Evolutionary conservation across 1,140 invertebrate species (phyloP).

Genomic region (Nomia melanderi): DNA sequence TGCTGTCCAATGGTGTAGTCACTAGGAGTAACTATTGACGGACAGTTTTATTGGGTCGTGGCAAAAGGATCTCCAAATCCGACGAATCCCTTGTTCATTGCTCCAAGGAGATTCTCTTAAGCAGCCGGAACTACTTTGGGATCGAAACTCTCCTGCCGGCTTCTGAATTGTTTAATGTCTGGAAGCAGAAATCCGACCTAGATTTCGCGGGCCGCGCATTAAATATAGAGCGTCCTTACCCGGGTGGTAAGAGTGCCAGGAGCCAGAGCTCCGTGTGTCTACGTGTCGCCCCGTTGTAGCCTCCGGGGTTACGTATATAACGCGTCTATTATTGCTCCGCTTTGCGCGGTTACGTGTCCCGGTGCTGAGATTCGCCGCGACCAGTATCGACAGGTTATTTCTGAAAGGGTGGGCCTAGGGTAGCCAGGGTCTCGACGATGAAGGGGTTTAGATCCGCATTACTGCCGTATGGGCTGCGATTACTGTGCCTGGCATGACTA

Average conservation of each 20-base stretch:
- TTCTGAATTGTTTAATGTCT: slow-evolving; percentile 63
- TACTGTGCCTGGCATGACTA: slow-evolving; percentile 56
- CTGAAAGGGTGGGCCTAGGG: slow-evolving; percentile 42
- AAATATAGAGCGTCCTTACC: slow-evolving; percentile 45
- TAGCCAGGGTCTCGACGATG: slow-evolving; percentile 31
- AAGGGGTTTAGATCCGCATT: slow-evolving; percentile 56
- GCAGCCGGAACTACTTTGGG: slow-evolving; percentile 54
- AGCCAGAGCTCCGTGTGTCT: too few relatives aligned
- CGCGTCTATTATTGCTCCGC: slow-evolving; percentile 56
- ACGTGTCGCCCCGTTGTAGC: slow-evolving; percentile 20
- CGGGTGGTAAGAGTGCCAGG: slow-evolving; percentile 16
- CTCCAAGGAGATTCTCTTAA: slow-evolving; percentile 49
- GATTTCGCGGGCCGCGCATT: slow-evolving; percentile 42
- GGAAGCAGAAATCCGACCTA: slow-evolving; percentile 58
- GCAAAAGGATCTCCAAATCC: slow-evolving; percentile 35
- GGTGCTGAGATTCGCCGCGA: slow-evolving; percentile 36
- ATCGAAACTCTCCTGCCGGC: slow-evolving; percentile 47
- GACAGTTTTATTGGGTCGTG: slow-evolving; percentile 27
- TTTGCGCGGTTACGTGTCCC: slow-evolving; percentile 49
- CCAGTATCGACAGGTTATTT: slow-evolving; percentile 57
- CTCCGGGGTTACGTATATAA: slow-evolving; percentile 9
- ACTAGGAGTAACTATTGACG: slow-evolving; percentile 32
- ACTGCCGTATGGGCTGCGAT: slow-evolving; percentile 44
- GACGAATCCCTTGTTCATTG: slow-evolving; percentile 21
- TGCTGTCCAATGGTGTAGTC: slow-evolving; percentile 16